Conservation (phyloP, 2,888 invertebrate genomes). For the Neria commutata region DNA sequence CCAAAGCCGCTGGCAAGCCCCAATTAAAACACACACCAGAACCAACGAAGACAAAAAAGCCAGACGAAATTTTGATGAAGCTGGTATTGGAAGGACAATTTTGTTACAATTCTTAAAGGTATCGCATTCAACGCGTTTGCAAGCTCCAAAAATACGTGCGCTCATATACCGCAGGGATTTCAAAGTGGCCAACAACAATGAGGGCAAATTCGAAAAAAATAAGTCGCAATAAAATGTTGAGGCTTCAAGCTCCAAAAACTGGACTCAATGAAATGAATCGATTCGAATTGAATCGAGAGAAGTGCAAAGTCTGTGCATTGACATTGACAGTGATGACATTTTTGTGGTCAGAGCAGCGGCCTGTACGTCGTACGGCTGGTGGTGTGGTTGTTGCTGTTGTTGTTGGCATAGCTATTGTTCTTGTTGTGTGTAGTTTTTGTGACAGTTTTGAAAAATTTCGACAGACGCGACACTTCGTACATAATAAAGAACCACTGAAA, state of each 20-base stretch:
- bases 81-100: conserved; percentile 18
- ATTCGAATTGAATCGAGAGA: conserved; percentile 31
- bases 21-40: neutral
- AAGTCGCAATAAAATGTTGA: conserved; percentile 34
- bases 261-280: conserved; percentile 35
- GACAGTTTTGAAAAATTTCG: conserved; percentile 37
- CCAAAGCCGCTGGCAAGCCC: too few species aligned
- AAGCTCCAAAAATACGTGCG: conserved; percentile 6
- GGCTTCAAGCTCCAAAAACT: conserved; percentile 21
- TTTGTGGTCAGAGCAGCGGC: conserved; percentile 53
- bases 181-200: conserved; percentile 4
- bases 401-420: conserved; percentile 8
- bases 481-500: conserved; percentile 42
- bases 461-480: conserved; percentile 51
- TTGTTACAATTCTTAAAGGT: conserved; percentile 45
- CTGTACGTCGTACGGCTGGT: conserved; percentile 14
- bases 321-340: conserved; percentile 59
- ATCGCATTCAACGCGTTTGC: conserved; percentile 54
- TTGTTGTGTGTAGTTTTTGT: conserved; percentile 10
- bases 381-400: conserved; percentile 27
- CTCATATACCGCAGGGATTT: conserved; percentile 19
- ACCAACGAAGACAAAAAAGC: neutral
- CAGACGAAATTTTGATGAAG: neutral
- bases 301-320: conserved; percentile 43
- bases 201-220: conserved; percentile 26